A percentile compares a stretch with the other conserved stretches of the same genome.
Evolutionary conservation across 2,888 invertebrate species (phyloP).

Genomic region (Alloscopus bannaensis): DNA sequence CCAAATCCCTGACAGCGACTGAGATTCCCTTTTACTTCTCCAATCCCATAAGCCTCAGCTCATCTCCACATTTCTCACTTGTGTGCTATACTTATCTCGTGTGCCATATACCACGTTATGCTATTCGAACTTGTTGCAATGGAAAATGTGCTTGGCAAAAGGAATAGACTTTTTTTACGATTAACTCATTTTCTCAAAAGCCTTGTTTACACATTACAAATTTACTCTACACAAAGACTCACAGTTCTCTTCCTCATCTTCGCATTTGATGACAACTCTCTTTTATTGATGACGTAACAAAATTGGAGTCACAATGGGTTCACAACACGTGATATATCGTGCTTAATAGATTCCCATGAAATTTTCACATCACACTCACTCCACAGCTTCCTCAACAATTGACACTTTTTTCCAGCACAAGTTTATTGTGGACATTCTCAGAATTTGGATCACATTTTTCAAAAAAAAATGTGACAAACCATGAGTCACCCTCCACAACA

Average conservation of each 20-base stretch:
- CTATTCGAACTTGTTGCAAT: background rate
- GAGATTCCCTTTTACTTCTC: slow-evolving; percentile 3
- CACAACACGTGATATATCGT: too few species aligned
- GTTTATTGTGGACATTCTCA: too few species aligned
- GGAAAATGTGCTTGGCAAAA: background rate
- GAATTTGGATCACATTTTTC: too few species aligned
- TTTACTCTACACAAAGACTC: background rate
- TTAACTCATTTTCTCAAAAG: background rate
- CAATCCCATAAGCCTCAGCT: slow-evolving; percentile 9
- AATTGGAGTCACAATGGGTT: slow-evolving; percentile 7
- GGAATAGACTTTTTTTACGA: background rate
- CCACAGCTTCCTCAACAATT: background rate
- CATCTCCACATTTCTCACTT: background rate
- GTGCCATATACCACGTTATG: background rate
- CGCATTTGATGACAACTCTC: background rate
- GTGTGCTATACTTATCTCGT: background rate
- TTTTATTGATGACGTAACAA: slow-evolving; percentile 15
- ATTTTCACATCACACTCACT: slow-evolving; percentile 5
- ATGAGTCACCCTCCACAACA: background rate
- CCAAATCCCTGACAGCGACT: slow-evolving; percentile 35
- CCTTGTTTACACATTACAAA: background rate
- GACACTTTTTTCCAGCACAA: background rate
- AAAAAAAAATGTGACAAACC: too few species aligned
- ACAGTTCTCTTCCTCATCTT: background rate
- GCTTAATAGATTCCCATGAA: slow-evolving; percentile 12